Conservation (phyloP, 1,140 invertebrate species). For the Scaptomyza hsui region DNA sequence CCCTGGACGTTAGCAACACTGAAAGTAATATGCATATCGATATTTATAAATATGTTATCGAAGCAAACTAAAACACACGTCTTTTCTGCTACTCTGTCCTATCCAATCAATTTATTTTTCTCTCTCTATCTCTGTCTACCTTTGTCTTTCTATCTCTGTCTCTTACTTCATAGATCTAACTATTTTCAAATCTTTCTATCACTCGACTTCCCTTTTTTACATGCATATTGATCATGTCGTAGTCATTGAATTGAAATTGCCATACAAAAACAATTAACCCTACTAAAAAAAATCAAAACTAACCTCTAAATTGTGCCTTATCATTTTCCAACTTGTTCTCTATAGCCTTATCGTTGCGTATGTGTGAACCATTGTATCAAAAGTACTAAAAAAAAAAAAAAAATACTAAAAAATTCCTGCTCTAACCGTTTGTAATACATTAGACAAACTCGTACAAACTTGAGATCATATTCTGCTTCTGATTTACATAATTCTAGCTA, state of each 20-base stretch:
- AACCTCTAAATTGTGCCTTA: conserved; percentile 55
- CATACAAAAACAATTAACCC: conserved; percentile 43
- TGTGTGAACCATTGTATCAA: conserved; percentile 54
- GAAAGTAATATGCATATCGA: background rate
- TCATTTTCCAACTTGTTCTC: conserved; percentile 61
- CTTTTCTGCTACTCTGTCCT: background rate
- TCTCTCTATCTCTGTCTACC: conserved; percentile 2
- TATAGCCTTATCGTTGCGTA: conserved; percentile 67
- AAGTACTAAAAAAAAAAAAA: background rate
- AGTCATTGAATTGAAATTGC: conserved; percentile 55
- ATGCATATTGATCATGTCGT: conserved; percentile 66
- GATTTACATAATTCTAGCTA: conserved; percentile 23
- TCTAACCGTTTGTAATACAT: conserved; percentile 71
- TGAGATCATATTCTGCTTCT: conserved; percentile 37
- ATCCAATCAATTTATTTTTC: background rate
- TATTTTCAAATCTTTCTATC: background rate
- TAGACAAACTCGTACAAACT: conserved; percentile 54
- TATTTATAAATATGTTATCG: conserved; percentile 8
- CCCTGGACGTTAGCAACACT: background rate
- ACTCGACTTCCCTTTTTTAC: conserved; percentile 19
- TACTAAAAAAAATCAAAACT: conserved; percentile 5
- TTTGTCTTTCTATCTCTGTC: conserved; percentile 4
- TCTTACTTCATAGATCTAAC: background rate
- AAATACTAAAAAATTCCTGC: conserved; percentile 17
- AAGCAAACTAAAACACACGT: background rate